Evolutionary conservation across 1,140 invertebrate genomes (phyloP), one percentile per base, ranked within the genome.

Genomic region (Leucophenga varia): DNA sequence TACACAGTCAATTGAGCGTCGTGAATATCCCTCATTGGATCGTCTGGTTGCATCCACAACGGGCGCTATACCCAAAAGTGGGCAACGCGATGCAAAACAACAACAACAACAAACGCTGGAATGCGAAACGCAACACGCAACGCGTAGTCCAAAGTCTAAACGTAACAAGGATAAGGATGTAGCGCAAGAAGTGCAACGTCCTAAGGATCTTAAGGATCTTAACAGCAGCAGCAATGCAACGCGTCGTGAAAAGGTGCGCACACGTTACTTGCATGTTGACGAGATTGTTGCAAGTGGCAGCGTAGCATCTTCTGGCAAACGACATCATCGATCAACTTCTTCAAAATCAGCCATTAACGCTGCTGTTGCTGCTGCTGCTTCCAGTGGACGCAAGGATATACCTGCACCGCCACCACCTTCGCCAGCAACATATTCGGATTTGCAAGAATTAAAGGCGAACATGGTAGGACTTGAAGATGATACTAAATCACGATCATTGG

Each of bases 321-420:
- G 64, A 9, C 60, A 61, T 34, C 57, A 71, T 52, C 59, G 65
- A 47, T 43, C 1, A 40, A 43, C 35, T 32, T n/a, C 12, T 32
- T 32, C 12, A 45, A 37, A 37, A 31, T 25, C 32, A 51, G 52
- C 9, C 25, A 13, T 49, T 0, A 54, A 59, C n/a, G 28, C 55
- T 2, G 45, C 46, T 13, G 31, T 14, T 7, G 9, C 21, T 2
- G 21, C 13, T 3, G 21, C 22, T 6, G 22, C 41, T 6, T 21
- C 19, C 17, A 40, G 35, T 8, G 3, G 13, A 3, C 56, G 69
- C 8, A 68, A 72, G 14, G 70, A 73, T 19, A 57, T 70, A 35
- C 69, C 70, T 0, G 70, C 65, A 1, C 63, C 70, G 12, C 69
- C 70, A 8, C 69, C 70, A 3, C 69, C 70, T 0, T 72, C 70